A percentile compares a stretch with the other conserved stretches of the same genome.
Conservation (phyloP, 2,113 vertebrate species). For the Chaetodon trifascialis region DNA sequence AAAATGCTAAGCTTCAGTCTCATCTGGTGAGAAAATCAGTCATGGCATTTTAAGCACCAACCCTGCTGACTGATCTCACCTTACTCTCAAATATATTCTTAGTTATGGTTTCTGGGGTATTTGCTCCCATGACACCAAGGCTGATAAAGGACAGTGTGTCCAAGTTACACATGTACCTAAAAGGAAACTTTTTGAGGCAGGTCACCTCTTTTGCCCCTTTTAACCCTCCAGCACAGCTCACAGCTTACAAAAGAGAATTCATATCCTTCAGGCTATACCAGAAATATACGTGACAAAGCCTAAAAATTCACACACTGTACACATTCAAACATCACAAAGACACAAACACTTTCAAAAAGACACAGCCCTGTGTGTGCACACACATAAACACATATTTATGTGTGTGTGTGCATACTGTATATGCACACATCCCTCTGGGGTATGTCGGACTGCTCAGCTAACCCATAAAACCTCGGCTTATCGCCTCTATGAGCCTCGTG, state of each 20-base stretch:
- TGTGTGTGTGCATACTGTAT: constrained; percentile 15
- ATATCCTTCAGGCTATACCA: constrained; percentile 22
- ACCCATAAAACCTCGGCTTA: constrained; percentile 71
- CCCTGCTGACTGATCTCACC: not conserved
- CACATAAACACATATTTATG: constrained; percentile 4
- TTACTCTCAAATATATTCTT: constrained; percentile 27
- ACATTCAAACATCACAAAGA: constrained; percentile 8
- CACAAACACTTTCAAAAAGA: constrained; percentile 20
- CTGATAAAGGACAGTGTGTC: constrained; percentile 10
- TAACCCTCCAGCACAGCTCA: not conserved
- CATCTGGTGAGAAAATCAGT: constrained; percentile 36
- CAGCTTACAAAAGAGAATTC: constrained; percentile 27
- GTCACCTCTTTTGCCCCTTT: not conserved
- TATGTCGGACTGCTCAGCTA: constrained; percentile 52
- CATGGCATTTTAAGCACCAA: constrained; percentile 9
- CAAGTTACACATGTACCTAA: constrained; percentile 17
- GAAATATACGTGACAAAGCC: constrained; percentile 14
- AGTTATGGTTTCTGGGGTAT: constrained; percentile 23
- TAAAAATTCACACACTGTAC: constrained; percentile 19
- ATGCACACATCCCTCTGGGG: constrained; percentile 51
- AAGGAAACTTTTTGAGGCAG: constrained; percentile 27
- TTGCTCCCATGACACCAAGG: constrained; percentile 15
- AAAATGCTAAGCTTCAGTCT: constrained; percentile 54
- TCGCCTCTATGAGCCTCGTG: constrained; percentile 56
- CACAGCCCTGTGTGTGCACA: constrained; percentile 16